A percentile compares a stretch with the other conserved stretches of the same genome.
Conservation (phyloP, 2,888 invertebrate genomes). For the Heliconius ismenius region DNA sequence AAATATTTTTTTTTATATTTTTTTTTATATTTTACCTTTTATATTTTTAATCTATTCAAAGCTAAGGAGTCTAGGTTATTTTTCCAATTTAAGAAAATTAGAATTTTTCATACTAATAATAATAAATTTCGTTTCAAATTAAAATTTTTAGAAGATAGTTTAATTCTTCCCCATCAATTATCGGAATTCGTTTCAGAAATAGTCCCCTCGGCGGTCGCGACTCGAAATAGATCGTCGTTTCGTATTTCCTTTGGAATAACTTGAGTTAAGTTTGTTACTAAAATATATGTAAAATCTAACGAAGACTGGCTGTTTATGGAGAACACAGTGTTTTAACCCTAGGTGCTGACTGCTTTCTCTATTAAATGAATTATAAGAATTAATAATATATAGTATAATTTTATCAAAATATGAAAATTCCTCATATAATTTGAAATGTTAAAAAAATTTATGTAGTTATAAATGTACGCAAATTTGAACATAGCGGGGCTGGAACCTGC, state of each 20-base stretch:
- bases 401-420: too few species aligned
- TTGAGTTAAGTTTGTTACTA: conserved; percentile 9
- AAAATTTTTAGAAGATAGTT: not conserved
- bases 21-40: too few species aligned
- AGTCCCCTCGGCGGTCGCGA: conserved; percentile 26
- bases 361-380: too few species aligned
- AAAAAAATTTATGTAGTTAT: too few species aligned
- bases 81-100: not conserved
- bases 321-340: too few species aligned
- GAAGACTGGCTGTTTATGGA: too few species aligned
- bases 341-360: not conserved
- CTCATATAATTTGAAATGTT: too few species aligned
- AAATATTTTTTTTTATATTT: too few species aligned
- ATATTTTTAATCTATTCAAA: too few species aligned
- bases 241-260: conserved; percentile 30
- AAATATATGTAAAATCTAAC: conserved; percentile 3
- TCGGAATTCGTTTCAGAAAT: conserved; percentile 23
- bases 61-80: not conserved
- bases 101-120: not conserved
- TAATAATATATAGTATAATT: too few species aligned
- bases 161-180: conserved; percentile 4
- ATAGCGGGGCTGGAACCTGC: too few species aligned
- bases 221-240: conserved; percentile 30
- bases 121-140: not conserved
- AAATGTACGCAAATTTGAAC: too few species aligned